Evolutionary conservation across 2,113 vertebrate species (phyloP), one percentile per base, ranked within the genome.

Genomic region (Parus major): DNA sequence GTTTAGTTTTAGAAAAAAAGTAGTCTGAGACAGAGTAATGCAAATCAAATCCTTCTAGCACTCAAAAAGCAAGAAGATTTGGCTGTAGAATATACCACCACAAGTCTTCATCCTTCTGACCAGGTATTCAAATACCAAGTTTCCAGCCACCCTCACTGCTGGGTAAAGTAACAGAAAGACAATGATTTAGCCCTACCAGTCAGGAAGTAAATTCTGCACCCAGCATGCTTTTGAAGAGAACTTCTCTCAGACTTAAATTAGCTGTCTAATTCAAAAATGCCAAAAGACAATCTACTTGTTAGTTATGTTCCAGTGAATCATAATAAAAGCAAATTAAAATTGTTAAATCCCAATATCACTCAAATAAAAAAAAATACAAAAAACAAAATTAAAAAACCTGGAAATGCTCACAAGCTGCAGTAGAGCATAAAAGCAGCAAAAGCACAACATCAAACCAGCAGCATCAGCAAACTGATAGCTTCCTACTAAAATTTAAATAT

Each of bases 31-130:
- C 87, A 92, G 46, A 16, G 55, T 14, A 96, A 86, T 27, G 50
- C 60, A 93, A 96, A 91, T 90, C 78, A 90, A 87, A 96, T 92
- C 84, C 73, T 72, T 91, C 91, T 96, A 77, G 90, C 83, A 35
- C 83, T 86, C 68, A 46, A 90, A 73, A 96, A 50, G 50, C 52
- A 75, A 92, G 76, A 50, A 41, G 59, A 70, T 77, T 88, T 89
- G 71, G 89, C 92, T 76, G 82, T 21, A 81, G 68, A 86, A 92
- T 41, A 93, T 16, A 92, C 31, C 52, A 91, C 39, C 72, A 77
- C 69, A 93, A 96, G 33, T 52, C 76, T 85, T 60, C 78, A 82
- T 69, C 71, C 86, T 53, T 69, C 82, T 66, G 68, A 59, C 95
- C 78, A 86, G 60, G n/a, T 21, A 93, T 56, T 85, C 61, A 80